A percentile compares a stretch with the other conserved stretches of the same genome.
Conservation (phyloP, 1,140 invertebrate genomes). For the Drosophila sucinea region DNA sequence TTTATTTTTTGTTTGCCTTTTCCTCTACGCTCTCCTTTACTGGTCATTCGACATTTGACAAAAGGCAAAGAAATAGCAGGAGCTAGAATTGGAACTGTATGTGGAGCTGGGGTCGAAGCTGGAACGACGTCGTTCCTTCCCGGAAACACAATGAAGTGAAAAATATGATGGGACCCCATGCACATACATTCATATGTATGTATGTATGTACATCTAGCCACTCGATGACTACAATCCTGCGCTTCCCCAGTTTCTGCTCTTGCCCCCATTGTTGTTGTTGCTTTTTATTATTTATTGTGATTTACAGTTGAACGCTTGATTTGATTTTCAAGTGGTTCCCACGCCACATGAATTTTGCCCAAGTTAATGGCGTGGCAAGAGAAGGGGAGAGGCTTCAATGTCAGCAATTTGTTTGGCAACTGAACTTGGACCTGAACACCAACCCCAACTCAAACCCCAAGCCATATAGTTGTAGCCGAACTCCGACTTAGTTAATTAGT, state of each 20-base stretch:
- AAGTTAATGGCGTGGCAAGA: constrained; percentile 4
- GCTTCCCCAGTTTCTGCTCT: neutral
- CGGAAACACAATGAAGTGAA: constrained; percentile 79
- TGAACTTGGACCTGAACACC: constrained; percentile 23
- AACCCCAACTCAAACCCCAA: constrained; percentile 4
- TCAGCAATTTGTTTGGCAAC: constrained; percentile 56
- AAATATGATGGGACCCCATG: constrained; percentile 71
- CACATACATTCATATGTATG: constrained; percentile 23
- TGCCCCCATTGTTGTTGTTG: constrained; percentile 15
- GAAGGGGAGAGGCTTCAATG: constrained; percentile 45
- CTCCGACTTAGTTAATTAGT: constrained; percentile 75
- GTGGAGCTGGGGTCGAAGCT: constrained; percentile 18
- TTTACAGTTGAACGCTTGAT: constrained; percentile 83
- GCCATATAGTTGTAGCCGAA: neutral
- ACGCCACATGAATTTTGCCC: constrained; percentile 46
- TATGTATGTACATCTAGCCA: constrained; percentile 23
- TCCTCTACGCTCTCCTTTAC: constrained; percentile 16
- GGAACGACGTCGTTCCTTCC: constrained; percentile 25
- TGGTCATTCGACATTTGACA: constrained; percentile 70
- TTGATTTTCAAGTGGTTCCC: constrained; percentile 82
- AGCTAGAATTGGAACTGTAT: neutral
- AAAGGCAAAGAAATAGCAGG: constrained; percentile 36
- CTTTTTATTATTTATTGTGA: constrained; percentile 83
- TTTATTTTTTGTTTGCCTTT: constrained; percentile 9
- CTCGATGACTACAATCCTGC: constrained; percentile 32